Conservation (phyloP, 2,888 invertebrate genomes). For the Nipponacmea schrenckii region DNA sequence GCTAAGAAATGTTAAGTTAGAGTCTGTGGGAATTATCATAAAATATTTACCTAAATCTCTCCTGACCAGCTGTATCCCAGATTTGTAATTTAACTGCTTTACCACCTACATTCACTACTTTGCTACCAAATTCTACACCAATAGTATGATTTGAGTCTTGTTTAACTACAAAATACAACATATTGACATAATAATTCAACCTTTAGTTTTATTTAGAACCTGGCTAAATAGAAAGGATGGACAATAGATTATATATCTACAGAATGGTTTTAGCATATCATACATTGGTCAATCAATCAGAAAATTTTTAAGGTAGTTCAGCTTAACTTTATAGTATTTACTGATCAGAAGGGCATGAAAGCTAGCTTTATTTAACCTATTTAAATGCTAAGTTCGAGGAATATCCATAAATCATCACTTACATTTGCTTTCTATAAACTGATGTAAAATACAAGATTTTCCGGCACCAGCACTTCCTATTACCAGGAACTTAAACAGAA, state of each 20-base stretch:
- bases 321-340: too few species aligned
- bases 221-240: not conserved
- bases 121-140: constrained; percentile 88
- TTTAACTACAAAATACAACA: constrained; percentile 74
- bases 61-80: constrained; percentile 69
- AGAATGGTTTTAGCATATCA: too few species aligned
- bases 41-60: constrained; percentile 60
- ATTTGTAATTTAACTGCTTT: constrained; percentile 83
- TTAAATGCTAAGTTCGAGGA: too few species aligned
- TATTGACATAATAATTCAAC: not conserved
- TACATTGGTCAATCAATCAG: too few species aligned
- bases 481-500: constrained; percentile 85
- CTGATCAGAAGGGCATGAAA: too few species aligned
- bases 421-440: constrained; percentile 88
- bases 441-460: constrained; percentile 84
- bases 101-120: constrained; percentile 83
- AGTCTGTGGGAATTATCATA: too few species aligned
- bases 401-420: too few species aligned
- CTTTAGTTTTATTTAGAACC: not conserved
- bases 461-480: constrained; percentile 87
- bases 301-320: too few species aligned
- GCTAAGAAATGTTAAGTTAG: too few species aligned
- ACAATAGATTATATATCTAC: too few species aligned
- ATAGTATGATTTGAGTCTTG: constrained; percentile 86
- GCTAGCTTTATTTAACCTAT: too few species aligned